phyloP scores from a whole-genome alignment of 92 coral and sea anemone genomes.

The Diadumene lineata region DNA sequence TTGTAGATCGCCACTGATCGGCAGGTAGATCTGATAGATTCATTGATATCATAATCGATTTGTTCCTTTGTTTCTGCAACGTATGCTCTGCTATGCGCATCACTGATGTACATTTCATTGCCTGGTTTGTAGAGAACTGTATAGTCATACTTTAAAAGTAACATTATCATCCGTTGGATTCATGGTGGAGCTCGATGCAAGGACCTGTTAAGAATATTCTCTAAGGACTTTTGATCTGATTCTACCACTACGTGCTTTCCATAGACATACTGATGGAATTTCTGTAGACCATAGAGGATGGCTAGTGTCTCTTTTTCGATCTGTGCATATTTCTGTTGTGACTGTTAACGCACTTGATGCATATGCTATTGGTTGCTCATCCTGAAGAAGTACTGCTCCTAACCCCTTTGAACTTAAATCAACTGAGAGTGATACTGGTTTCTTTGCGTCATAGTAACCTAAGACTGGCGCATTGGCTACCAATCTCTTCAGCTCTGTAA shows the following conservation, averaged over 20 bases:
- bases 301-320: slow-evolving; percentile 44
- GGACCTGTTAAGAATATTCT: slow-evolving; percentile 29
- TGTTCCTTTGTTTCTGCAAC: slow-evolving; percentile 24
- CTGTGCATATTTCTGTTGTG: slow-evolving; percentile 33
- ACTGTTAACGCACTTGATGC: slow-evolving; percentile 48
- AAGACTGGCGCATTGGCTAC: slow-evolving; percentile 49
- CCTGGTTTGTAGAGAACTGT: slow-evolving; percentile 34
- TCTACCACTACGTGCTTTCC: slow-evolving; percentile 23
- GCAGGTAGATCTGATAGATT: slow-evolving; percentile 24
- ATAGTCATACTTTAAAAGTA: slow-evolving; percentile 30
- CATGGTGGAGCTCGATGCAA: slow-evolving; percentile 13
- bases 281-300: slow-evolving; percentile 14
- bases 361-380: slow-evolving; percentile 49
- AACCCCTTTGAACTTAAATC: slow-evolving; percentile 36
- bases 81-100: slow-evolving; percentile 31
- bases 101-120: slow-evolving; percentile 30
- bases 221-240: slow-evolving; percentile 46
- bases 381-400: slow-evolving; percentile 45
- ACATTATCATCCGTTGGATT: slow-evolving; percentile 21
- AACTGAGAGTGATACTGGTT: slow-evolving; percentile 41
- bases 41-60: slow-evolving; percentile 28
- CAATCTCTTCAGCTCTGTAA: slow-evolving; percentile 46
- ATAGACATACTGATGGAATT: slow-evolving; percentile 30
- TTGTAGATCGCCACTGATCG: neutral
- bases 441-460: slow-evolving; percentile 58